These are phyloP conservation scores for Oscheius myriophilus DNA, from an alignment of 2,888 invertebrate genomes.

Conservation along the genomic window DNA sequence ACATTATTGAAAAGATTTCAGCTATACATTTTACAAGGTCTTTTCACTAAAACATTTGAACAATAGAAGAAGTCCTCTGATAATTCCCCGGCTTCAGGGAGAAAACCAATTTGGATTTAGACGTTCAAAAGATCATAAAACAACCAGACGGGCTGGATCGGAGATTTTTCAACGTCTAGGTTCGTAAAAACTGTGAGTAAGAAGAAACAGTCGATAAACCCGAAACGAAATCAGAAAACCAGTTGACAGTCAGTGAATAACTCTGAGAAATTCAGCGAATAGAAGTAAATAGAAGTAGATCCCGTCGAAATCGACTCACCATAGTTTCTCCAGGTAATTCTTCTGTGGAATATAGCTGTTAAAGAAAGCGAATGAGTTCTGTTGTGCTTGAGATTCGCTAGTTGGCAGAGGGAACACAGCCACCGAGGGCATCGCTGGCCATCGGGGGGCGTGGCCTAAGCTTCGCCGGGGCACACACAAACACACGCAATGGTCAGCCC, in stretches of 20 bases:
- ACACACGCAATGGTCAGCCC: slow-evolving; percentile 5
- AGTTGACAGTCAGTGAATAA: neutral
- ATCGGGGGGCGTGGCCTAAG: slow-evolving; percentile 17
- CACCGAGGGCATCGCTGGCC: slow-evolving; percentile 18
- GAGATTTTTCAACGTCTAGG: no score
- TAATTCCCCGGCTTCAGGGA: no score
- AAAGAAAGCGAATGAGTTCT: slow-evolving; percentile 12
- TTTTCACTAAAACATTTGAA: no score
- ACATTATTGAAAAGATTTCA: no score
- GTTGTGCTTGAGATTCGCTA: neutral
- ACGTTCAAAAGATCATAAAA: no score
- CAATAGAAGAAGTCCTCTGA: no score
- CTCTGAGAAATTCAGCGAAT: neutral
- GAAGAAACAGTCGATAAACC: no score
- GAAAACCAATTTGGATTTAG: no score
- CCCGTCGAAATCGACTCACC: slow-evolving; percentile 6
- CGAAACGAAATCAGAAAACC: neutral
- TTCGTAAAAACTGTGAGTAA: no score
- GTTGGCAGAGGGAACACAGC: slow-evolving; percentile 24
- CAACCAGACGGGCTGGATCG: no score
- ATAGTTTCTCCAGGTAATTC: slow-evolving; percentile 23
- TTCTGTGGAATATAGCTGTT: slow-evolving; percentile 24
- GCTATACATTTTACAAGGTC: no score
- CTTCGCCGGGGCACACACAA: neutral
- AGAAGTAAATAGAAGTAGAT: neutral